Percentiles rank a stretch among this genome's conserved stretches.
These are phyloP conservation scores for Metacarcinus magister DNA, from an alignment of 2,888 invertebrate species.

Conservation along the genomic window DNA sequence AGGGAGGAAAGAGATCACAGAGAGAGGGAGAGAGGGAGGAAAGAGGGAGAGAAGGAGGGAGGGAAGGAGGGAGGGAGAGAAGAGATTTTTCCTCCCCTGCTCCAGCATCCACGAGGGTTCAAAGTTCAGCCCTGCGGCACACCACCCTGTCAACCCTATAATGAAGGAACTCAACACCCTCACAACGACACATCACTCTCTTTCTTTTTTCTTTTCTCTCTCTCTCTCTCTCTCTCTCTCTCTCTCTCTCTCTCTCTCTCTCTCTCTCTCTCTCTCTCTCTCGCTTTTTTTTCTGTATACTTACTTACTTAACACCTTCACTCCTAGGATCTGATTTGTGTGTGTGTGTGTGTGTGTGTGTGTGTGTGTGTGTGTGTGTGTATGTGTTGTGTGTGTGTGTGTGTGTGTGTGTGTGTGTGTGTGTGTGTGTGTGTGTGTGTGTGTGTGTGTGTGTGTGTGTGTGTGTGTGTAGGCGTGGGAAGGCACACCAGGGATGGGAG, in stretches of 20 bases:
- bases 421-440: constrained; percentile 47
- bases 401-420: constrained; percentile 37
- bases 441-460: constrained; percentile 44
- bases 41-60: not conserved
- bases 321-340: not conserved
- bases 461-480: constrained; percentile 26
- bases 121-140: not conserved
- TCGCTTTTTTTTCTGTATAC: not conserved
- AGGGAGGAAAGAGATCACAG: not conserved
- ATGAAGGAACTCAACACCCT: not conserved
- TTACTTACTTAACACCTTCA: not conserved
- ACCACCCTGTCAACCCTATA: not conserved
- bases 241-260: not conserved
- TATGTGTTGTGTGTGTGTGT: constrained; percentile 21
- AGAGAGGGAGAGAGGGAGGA: not conserved
- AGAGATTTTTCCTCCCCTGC: not conserved
- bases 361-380: constrained; percentile 26
- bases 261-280: constrained; percentile 14
- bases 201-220: not conserved
- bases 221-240: not conserved
- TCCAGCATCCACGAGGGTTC: not conserved
- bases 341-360: too few species aligned
- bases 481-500: not conserved
- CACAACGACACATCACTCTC: not conserved
- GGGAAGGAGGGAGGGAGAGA: not conserved